Percentiles rank a stretch among this genome's conserved stretches.
phyloP scores from a whole-genome alignment of 2,113 vertebrate genomes.

The Motacilla alba region DNA sequence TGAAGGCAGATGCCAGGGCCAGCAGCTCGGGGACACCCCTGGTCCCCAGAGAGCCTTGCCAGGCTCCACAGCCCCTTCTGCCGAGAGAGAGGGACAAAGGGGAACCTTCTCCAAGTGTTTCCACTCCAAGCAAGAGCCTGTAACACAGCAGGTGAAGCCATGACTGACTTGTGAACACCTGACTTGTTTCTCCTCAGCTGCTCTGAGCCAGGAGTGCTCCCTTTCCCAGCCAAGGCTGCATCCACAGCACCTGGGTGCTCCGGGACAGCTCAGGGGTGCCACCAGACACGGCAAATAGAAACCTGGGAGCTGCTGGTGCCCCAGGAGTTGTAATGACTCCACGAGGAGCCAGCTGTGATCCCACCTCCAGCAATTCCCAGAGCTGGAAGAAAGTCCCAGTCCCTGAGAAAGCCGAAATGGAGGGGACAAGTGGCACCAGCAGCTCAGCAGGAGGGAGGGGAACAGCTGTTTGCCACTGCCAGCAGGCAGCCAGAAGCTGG shows the following conservation, averaged over 20 bases:
- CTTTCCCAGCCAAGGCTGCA: background rate
- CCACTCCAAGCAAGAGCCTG: background rate
- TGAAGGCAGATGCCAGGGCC: background rate
- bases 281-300: rapidly evolving
- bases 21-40: background rate
- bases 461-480: background rate
- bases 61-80: background rate
- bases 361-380: background rate
- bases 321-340: rapidly evolving
- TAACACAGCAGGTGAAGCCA: rapidly evolving
- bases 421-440: background rate
- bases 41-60: background rate
- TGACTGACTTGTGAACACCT: background rate
- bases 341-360: background rate
- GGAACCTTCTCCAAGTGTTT: background rate
- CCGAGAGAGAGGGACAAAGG: background rate
- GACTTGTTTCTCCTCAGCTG: background rate
- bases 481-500: background rate
- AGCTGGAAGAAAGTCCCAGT: rapidly evolving
- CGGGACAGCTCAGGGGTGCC: background rate
- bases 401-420: background rate
- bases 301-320: background rate
- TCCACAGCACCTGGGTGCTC: rapidly evolving
- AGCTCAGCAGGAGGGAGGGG: background rate
- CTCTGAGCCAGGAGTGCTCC: background rate